Percentiles rank a stretch among this genome's conserved stretches.
Conservation (phyloP, 2,888 invertebrate species). For the Seira musarum region DNA sequence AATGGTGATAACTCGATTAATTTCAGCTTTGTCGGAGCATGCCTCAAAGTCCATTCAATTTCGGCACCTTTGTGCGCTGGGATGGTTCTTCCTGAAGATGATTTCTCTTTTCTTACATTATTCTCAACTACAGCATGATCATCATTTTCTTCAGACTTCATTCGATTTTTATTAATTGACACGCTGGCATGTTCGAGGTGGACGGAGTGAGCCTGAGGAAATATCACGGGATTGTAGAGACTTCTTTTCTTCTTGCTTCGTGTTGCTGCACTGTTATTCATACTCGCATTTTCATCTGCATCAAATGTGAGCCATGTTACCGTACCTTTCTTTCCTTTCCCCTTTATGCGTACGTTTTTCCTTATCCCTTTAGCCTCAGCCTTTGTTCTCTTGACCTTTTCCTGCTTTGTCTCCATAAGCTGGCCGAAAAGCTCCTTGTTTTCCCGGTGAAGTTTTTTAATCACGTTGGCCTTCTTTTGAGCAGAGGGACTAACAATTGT, state of each 20-base stretch:
- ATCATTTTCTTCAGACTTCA: constrained; percentile 4
- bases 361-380: constrained; percentile 25
- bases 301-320: constrained; percentile 15
- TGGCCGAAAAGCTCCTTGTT: constrained; percentile 71
- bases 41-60: constrained; percentile 50
- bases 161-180: constrained; percentile 47
- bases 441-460: constrained; percentile 69
- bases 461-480: constrained; percentile 23
- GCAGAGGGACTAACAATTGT: neutral
- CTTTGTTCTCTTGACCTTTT: constrained; percentile 53
- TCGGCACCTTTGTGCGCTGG: constrained; percentile 40
- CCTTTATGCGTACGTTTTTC: constrained; percentile 24
- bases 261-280: no score
- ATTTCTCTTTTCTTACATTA: neutral
- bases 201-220: constrained; percentile 27
- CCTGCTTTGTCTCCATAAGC: constrained; percentile 67
- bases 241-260: neutral
- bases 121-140: neutral
- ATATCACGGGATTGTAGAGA: neutral
- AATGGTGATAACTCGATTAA: constrained; percentile 42
- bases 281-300: constrained; percentile 1
- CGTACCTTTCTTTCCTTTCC: no score
- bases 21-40: constrained; percentile 46
- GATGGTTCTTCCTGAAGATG: constrained; percentile 8
- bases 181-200: constrained; percentile 37